phyloP scores from a whole-genome alignment of 1,140 invertebrate genomes.

The Drosophila tsacasi region DNA sequence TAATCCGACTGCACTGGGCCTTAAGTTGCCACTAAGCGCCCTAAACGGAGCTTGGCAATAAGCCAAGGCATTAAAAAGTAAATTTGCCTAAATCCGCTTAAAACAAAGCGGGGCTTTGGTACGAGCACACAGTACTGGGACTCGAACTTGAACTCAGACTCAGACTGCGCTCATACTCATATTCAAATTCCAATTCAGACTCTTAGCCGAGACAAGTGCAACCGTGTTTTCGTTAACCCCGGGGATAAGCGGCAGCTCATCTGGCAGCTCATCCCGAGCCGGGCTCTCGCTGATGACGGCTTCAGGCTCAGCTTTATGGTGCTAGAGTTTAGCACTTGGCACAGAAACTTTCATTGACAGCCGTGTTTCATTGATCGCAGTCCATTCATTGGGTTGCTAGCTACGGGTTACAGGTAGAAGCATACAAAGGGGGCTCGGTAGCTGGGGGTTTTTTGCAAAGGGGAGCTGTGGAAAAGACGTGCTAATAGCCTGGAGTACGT shows the following conservation, averaged over 20 bases:
- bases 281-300: neutral
- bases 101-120: constrained; percentile 49
- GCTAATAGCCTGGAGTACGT: constrained; percentile 52
- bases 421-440: neutral
- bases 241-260: constrained; percentile 37
- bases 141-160: neutral
- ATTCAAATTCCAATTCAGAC: neutral
- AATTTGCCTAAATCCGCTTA: constrained; percentile 76
- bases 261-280: constrained; percentile 9
- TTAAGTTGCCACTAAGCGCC: constrained; percentile 69
- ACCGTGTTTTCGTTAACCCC: constrained; percentile 46
- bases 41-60: constrained; percentile 77
- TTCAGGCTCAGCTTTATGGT: constrained; percentile 4
- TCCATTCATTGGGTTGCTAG: constrained; percentile 19
- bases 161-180: neutral
- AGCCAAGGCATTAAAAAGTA: constrained; percentile 81
- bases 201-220: constrained; percentile 29
- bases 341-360: constrained; percentile 46
- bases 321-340: constrained; percentile 2
- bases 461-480: constrained; percentile 9
- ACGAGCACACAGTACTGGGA: neutral
- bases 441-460: neutral
- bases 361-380: constrained; percentile 26
- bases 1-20: constrained; percentile 42
- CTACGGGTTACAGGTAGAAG: constrained; percentile 14